Conservation (phyloP, 2,797 vertebrate species). For the Leuciscus waleckii region DNA sequence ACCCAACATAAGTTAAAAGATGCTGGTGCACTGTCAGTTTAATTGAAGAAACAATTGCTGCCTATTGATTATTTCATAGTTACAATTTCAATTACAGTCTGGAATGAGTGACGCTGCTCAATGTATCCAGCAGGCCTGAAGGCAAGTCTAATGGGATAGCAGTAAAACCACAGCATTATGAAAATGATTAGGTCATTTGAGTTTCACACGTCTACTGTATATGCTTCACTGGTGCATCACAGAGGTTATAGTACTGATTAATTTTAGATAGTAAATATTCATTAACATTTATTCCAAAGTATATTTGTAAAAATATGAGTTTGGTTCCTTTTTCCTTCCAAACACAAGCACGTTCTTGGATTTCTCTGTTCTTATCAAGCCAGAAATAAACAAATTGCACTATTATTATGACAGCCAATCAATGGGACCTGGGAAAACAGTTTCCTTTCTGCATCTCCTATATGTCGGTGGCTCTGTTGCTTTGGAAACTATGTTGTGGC, state of each 20-base stretch:
- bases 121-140: constrained; percentile 51
- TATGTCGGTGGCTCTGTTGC: constrained; percentile 18
- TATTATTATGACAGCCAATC: constrained; percentile 38
- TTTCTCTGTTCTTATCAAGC: background rate
- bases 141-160: constrained; percentile 61
- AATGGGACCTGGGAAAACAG: constrained; percentile 27
- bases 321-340: background rate
- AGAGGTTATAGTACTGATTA: background rate
- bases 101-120: constrained; percentile 25
- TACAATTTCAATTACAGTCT: constrained; percentile 47
- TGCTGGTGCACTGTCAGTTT: background rate
- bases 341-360: background rate
- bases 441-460: constrained; percentile 1
- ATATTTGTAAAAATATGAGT: background rate
- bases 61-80: constrained; percentile 26
- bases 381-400: constrained; percentile 17
- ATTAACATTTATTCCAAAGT: constrained; percentile 2
- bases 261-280: background rate
- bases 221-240: background rate
- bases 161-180: constrained; percentile 71
- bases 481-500: constrained; percentile 40
- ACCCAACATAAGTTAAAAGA: background rate
- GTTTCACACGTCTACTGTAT: background rate
- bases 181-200: constrained; percentile 3
- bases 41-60: constrained; percentile 18